phyloP scores from a whole-genome alignment of 2,888 invertebrate species.

The Drosophila eohydei region DNA sequence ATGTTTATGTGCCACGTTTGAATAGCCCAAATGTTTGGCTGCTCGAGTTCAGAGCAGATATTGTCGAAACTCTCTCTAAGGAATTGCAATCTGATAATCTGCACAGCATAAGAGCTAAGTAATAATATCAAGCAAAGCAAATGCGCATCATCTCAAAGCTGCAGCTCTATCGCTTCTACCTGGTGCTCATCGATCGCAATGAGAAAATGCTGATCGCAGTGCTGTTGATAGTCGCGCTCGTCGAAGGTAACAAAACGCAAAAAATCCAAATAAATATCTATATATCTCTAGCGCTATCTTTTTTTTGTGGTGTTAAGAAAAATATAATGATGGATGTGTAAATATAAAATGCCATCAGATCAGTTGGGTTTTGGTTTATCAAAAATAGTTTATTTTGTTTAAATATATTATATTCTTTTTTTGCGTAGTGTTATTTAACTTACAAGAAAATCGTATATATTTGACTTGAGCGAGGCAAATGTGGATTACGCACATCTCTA shows the following conservation, averaged over 20 bases:
- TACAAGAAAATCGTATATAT: too few species aligned
- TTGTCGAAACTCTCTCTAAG: slow-evolving; percentile 25
- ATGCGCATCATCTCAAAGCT: slow-evolving; percentile 62
- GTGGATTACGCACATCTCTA: not conserved
- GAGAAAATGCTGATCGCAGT: slow-evolving; percentile 82
- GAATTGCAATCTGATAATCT: not conserved
- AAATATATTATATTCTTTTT: too few species aligned
- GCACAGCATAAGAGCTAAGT: not conserved
- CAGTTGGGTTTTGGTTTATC: not conserved
- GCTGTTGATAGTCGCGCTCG: slow-evolving; percentile 72
- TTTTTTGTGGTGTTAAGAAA: not conserved
- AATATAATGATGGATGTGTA: not conserved
- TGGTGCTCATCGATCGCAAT: slow-evolving; percentile 70
- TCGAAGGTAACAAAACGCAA: slow-evolving; percentile 74
- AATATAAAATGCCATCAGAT: not conserved
- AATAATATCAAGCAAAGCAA: slow-evolving; percentile 10
- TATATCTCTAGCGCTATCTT: not conserved
- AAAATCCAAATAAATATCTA: not conserved
- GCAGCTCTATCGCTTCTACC: slow-evolving; percentile 60
- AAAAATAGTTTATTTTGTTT: too few species aligned
- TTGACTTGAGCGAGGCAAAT: too few species aligned
- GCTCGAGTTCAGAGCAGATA: slow-evolving; percentile 17
- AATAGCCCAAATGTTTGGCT: slow-evolving; percentile 31
- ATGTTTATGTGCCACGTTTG: slow-evolving; percentile 9
- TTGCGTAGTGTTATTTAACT: too few species aligned